phyloP scores from a whole-genome alignment of 2,113 vertebrate genomes.

The Seriola dumerili region DNA sequence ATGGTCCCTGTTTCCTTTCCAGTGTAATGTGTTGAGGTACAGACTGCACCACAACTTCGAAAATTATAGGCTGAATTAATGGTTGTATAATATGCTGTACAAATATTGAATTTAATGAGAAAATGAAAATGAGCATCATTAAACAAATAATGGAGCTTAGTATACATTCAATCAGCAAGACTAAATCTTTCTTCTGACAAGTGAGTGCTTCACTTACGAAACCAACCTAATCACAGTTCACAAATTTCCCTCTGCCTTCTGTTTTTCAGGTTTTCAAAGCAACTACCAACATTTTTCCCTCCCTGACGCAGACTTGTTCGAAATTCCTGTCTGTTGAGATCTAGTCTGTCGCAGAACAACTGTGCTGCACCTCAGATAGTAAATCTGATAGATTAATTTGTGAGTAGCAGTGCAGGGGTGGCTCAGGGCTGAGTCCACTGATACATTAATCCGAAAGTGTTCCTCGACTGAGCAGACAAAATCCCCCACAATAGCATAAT shows the following conservation, averaged over 20 bases:
- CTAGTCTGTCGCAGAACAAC: background rate
- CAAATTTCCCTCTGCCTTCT: slow-evolving; percentile 20
- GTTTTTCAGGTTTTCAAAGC: slow-evolving; percentile 4
- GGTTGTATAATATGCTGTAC: slow-evolving; percentile 10
- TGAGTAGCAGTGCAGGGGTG: slow-evolving; percentile 22
- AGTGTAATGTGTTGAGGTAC: slow-evolving; percentile 1
- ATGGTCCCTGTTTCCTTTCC: slow-evolving; percentile 17
- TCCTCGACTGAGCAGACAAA: slow-evolving; percentile 40
- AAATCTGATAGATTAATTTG: slow-evolving; percentile 53
- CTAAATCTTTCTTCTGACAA: slow-evolving; percentile 22
- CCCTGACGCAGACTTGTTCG: background rate
- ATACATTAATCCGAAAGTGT: slow-evolving; percentile 63
- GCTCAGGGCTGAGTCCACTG: slow-evolving; percentile 40
- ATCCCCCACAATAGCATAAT: slow-evolving; percentile 55
- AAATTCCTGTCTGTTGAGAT: background rate
- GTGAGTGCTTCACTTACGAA: background rate
- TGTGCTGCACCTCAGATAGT: slow-evolving; percentile 23
- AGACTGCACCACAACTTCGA: background rate
- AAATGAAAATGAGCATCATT: slow-evolving; percentile 42
- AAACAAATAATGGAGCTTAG: slow-evolving; percentile 33
- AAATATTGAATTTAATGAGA: slow-evolving; percentile 30
- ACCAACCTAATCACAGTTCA: slow-evolving; percentile 9
- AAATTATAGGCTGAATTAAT: slow-evolving; percentile 25
- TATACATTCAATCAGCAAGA: slow-evolving; percentile 26
- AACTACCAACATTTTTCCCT: background rate